Evolutionary conservation across 1,140 invertebrate genomes (phyloP).

Genomic region (Pemphigus obesinymphae): DNA sequence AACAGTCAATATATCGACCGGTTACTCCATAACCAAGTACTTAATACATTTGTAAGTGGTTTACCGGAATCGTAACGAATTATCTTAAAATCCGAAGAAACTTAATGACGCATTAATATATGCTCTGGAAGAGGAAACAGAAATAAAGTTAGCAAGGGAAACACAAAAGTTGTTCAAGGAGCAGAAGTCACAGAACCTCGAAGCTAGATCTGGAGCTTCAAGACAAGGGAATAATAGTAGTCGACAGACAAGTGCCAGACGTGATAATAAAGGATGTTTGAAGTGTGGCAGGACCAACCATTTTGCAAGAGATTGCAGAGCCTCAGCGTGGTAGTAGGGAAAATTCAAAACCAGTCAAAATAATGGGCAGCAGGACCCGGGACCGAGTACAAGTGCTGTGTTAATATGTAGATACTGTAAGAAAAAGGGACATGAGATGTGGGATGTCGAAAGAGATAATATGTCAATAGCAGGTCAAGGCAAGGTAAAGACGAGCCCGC

Average conservation of each 20-base stretch:
- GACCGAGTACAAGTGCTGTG: too few relatives aligned
- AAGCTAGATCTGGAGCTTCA: not conserved
- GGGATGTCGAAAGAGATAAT: not conserved
- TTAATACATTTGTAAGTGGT: not conserved
- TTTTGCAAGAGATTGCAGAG: too few relatives aligned
- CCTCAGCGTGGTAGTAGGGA: not conserved
- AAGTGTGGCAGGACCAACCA: too few relatives aligned
- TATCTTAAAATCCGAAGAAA: not conserved
- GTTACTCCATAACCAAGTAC: not conserved
- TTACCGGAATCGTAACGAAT: not conserved
- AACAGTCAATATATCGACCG: too few relatives aligned
- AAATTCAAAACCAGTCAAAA: not conserved
- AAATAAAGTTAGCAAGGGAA: not conserved
- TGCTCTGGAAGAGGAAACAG: not conserved
- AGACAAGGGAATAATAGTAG: not conserved
- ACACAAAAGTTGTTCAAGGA: not conserved
- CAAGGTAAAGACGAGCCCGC: accelerated
- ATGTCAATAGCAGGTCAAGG: too few relatives aligned
- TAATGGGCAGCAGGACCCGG: not conserved
- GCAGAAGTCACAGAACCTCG: not conserved
- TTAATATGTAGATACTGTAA: not conserved
- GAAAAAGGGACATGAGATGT: not conserved
- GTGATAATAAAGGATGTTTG: too few relatives aligned
- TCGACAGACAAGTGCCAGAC: too few relatives aligned
- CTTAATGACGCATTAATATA: not conserved